These are phyloP conservation scores for Trichosurus vulpecula DNA, from an alignment of 2,797 vertebrate genomes.

Conservation along the genomic window DNA sequence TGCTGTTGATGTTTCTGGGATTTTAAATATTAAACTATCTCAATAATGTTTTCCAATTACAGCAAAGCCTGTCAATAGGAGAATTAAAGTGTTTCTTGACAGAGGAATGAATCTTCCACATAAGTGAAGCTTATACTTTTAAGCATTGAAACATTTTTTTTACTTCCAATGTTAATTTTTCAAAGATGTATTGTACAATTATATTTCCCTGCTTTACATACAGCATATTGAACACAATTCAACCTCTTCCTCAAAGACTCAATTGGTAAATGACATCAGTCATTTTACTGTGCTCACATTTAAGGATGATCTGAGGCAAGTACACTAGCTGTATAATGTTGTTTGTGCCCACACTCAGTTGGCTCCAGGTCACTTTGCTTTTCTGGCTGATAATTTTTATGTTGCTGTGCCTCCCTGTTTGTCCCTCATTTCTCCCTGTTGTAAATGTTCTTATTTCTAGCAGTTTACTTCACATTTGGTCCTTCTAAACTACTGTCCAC, in stretches of 20 bases:
- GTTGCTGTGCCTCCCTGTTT: neutral
- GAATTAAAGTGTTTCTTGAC: neutral
- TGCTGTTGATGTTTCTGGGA: neutral
- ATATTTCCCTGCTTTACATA: neutral
- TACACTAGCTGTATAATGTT: neutral
- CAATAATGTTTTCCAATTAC: neutral
- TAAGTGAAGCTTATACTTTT: neutral
- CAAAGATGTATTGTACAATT: neutral
- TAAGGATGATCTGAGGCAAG: neutral
- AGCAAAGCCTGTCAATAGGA: neutral
- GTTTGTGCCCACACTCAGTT: neutral
- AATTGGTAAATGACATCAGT: neutral
- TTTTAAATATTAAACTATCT: neutral
- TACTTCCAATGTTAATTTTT: neutral
- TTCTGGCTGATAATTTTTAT: neutral
- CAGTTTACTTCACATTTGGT: neutral
- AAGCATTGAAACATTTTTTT: neutral
- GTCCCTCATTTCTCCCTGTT: neutral
- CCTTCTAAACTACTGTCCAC: neutral
- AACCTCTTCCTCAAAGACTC: neutral
- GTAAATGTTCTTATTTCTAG: neutral
- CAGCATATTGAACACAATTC: neutral
- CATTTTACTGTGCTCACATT: neutral
- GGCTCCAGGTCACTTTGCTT: neutral
- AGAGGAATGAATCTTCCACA: neutral